phyloP scores from a whole-genome alignment of 2,797 vertebrate genomes.

The Nannoperca australis region DNA sequence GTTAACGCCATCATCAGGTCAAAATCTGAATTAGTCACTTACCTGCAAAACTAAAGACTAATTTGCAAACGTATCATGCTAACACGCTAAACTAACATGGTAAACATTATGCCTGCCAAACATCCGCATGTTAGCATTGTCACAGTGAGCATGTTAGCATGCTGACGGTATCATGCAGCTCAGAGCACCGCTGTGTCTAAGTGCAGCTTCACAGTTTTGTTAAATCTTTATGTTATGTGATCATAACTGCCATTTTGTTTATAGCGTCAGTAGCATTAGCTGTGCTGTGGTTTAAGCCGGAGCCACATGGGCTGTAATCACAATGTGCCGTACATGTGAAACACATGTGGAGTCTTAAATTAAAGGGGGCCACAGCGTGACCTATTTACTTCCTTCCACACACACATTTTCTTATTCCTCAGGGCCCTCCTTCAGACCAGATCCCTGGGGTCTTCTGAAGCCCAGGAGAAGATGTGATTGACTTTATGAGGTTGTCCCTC shows the following conservation, averaged over 20 bases:
- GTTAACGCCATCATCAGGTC: not conserved
- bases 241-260: slow-evolving; percentile 35
- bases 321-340: slow-evolving; percentile 38
- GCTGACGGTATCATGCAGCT: not conserved
- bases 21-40: not conserved
- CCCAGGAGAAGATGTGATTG: slow-evolving; percentile 25
- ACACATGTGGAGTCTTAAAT: slow-evolving; percentile 59
- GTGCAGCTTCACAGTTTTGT: not conserved
- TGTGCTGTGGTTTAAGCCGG: not conserved
- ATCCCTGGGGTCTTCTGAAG: slow-evolving; percentile 31
- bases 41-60: not conserved
- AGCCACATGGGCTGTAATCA: not conserved
- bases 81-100: not conserved
- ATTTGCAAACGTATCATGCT: not conserved
- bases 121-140: not conserved
- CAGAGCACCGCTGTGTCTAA: not conserved
- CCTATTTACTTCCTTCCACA: slow-evolving; percentile 35
- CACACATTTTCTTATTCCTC: slow-evolving; percentile 34
- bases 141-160: not conserved
- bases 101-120: not conserved
- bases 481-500: slow-evolving; percentile 44
- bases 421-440: slow-evolving; percentile 13
- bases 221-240: slow-evolving; percentile 32
- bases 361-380: slow-evolving; percentile 44
- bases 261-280: slow-evolving; percentile 7